A percentile compares a stretch with the other conserved stretches of the same genome.
phyloP scores from a whole-genome alignment of 2,113 vertebrate genomes.

The Mus spicilegus region DNA sequence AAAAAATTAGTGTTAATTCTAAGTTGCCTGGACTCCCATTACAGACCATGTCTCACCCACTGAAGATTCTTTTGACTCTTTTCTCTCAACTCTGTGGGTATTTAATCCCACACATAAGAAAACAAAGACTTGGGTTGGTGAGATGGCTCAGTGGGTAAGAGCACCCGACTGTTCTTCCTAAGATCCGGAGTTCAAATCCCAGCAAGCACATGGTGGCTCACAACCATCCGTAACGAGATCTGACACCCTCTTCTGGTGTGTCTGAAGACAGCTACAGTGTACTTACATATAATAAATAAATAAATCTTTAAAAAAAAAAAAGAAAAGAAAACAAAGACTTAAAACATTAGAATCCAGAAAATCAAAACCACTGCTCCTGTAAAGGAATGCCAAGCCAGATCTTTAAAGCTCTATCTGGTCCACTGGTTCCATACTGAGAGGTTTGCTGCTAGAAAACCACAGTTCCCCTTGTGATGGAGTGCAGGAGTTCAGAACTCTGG shows the following conservation, averaged over 20 bases:
- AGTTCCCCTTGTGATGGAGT: slow-evolving; percentile 46
- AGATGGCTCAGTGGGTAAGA: too few species aligned
- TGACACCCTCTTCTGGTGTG: too few species aligned
- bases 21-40: neutral
- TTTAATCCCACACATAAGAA: slow-evolving; percentile 41
- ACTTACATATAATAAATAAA: too few species aligned
- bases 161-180: too few species aligned
- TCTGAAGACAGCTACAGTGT: too few species aligned
- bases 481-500: slow-evolving; percentile 7
- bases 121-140: neutral
- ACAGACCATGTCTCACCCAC: neutral
- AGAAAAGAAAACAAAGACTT: neutral
- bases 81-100: slow-evolving; percentile 5
- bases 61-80: slow-evolving; percentile 45
- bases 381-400: slow-evolving; percentile 35
- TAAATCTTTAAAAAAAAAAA: too few species aligned
- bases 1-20: slow-evolving; percentile 30
- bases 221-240: too few species aligned
- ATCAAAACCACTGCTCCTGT: slow-evolving; percentile 47
- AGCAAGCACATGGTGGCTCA: too few species aligned
- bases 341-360: slow-evolving; percentile 53
- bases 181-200: too few species aligned
- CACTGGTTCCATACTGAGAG: slow-evolving; percentile 17
- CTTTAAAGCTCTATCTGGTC: slow-evolving; percentile 3
- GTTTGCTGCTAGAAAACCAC: neutral